A percentile compares a stretch with the other conserved stretches of the same genome.
Conservation (phyloP, 1,140 invertebrate species). For the Bombus confusus region DNA sequence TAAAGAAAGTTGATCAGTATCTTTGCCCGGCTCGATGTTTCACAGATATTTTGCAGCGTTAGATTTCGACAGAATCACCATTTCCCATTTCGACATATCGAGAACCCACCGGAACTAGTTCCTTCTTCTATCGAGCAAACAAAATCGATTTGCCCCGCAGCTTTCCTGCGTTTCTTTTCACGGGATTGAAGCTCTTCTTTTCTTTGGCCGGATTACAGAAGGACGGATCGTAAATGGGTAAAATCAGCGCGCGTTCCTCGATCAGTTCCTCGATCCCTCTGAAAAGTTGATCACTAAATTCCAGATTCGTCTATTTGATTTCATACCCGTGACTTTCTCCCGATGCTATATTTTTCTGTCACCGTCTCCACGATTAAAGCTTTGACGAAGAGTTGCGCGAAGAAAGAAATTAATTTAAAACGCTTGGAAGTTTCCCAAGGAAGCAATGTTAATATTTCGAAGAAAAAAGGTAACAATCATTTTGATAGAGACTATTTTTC, state of each 20-base stretch:
- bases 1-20: not conserved
- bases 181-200: not conserved
- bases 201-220: not conserved
- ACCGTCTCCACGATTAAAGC: not conserved
- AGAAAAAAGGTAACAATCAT: not conserved
- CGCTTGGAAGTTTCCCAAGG: not conserved
- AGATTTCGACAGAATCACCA: not conserved
- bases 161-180: not conserved
- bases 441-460: not conserved
- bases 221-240: constrained; percentile 13
- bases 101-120: constrained; percentile 6
- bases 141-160: constrained; percentile 18
- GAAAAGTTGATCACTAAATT: not conserved
- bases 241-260: constrained; percentile 16
- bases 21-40: not conserved
- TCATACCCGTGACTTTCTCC: not conserved
- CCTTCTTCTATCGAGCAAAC: constrained; percentile 1
- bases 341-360: not conserved
- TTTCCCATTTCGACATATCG: not conserved
- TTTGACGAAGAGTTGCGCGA: not conserved
- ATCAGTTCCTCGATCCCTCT: not conserved
- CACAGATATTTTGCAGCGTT: not conserved
- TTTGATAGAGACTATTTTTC: too few relatives aligned
- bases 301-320: not conserved
- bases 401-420: not conserved